Conservation (phyloP, 2,113 vertebrate species). For the Platysteira castanea region DNA sequence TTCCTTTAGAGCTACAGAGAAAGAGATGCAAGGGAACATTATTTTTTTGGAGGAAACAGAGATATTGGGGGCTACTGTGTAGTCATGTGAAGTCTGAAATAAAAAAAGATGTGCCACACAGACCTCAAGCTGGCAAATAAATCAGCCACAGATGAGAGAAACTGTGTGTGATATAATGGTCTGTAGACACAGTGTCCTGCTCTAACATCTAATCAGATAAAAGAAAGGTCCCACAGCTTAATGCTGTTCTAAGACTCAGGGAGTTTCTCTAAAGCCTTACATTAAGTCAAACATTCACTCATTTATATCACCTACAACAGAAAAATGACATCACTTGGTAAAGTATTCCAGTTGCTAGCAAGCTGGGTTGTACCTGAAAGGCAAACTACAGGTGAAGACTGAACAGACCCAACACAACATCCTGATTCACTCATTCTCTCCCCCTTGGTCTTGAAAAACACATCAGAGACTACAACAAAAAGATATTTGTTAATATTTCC, state of each 20-base stretch:
- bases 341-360: background rate
- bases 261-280: background rate
- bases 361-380: background rate
- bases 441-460: background rate
- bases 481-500: background rate
- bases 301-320: background rate
- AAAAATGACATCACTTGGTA: background rate
- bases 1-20: background rate
- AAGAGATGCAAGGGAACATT: background rate
- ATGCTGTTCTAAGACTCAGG: background rate
- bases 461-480: background rate
- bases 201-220: background rate
- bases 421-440: background rate
- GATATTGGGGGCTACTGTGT: background rate
- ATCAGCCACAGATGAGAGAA: background rate
- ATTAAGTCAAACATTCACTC: background rate
- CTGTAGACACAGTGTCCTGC: background rate
- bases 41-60: background rate
- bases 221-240: background rate
- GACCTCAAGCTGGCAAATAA: background rate
- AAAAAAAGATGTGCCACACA: background rate
- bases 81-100: background rate
- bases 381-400: background rate
- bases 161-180: background rate
- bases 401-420: background rate